Base-by-base conservation (phyloP, 2,888 invertebrate species). In the Pomacea canaliculata region DNA sequence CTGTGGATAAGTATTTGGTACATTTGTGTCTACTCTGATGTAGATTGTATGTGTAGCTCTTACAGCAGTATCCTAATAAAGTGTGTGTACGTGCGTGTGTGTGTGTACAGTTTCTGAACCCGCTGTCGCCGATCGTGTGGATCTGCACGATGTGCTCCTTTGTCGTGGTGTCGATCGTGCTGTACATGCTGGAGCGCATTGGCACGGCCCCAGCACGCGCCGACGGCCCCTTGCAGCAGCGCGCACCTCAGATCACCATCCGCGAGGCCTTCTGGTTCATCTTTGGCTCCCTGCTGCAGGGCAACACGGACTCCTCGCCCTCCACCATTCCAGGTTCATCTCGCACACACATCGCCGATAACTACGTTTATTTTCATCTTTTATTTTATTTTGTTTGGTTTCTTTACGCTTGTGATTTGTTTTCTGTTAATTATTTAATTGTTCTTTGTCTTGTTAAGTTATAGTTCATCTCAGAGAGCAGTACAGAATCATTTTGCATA, bases 231-330 rank as follows among this genome's bases (percentile, higher is more conserved):
- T 56, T 46, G 8, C 37, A 62, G 1, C 23, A 51, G 13, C 69
- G 60, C 3, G n/a, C 37, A 7, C 62, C 72, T 19, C 62, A 82
- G 8, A 87, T 87, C 60, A 86, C 85, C 12, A 83, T 89, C 27
- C 79, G 85, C 48, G 90, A 90, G 78, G 87, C 89, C 79, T 86
- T 89, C 76, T 89, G 89, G 89, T 90, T 90, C 79, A 88, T 88
- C 66, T 88, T 89, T 77, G 90, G 89, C 2, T 88, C 89, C 9
- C 80, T 89, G 67, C 83, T 90, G 16, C 89, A 89, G 80, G 89
- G 80, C 18, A 87, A 87, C 78, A 88, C 88, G 19, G 87, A 88
- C 51, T 83, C 87, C n/a, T 85, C 88, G 4, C 87, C 87, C n/a
- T 80, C 80, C 19, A 88, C 87, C 18, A 80, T 88, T 23, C 86